These are phyloP conservation scores for Borostomias antarcticus DNA, from an alignment of 2,797 vertebrate genomes.

Conservation along the genomic window DNA sequence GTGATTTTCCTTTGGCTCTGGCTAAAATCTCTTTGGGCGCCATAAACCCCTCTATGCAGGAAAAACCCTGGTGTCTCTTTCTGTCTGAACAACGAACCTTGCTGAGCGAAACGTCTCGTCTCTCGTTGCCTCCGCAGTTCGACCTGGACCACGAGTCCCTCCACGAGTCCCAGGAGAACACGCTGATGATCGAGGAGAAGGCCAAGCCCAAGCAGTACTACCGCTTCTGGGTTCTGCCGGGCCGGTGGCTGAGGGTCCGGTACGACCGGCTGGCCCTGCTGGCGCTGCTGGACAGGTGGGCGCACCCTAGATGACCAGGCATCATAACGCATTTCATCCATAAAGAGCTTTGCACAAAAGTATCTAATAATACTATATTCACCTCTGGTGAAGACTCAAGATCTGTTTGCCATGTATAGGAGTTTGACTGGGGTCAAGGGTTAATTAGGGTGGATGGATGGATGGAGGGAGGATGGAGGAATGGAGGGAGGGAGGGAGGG, in stretches of 20 bases:
- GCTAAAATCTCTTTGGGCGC: too few relatives aligned
- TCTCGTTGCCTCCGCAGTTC: slow-evolving; percentile 71
- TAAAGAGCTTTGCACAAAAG: too few relatives aligned
- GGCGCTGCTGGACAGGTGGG: slow-evolving; percentile 88
- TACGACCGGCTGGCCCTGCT: slow-evolving; percentile 89
- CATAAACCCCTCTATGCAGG: too few relatives aligned
- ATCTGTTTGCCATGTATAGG: too few relatives aligned
- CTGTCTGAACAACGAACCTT: background rate
- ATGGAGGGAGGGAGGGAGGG: too few relatives aligned
- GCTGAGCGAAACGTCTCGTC: background rate
- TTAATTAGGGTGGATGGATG: too few relatives aligned
- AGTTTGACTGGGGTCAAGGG: too few relatives aligned
- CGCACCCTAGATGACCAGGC: background rate
- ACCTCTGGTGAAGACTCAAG: too few relatives aligned
- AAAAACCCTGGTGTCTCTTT: too few relatives aligned
- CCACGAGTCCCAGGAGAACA: slow-evolving; percentile 93
- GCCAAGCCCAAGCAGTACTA: slow-evolving; percentile 91
- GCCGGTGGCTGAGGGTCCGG: slow-evolving; percentile 88
- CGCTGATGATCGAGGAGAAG: slow-evolving; percentile 90
- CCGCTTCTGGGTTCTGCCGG: slow-evolving; percentile 90
- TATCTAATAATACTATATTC: too few relatives aligned
- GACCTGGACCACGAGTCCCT: slow-evolving; percentile 91
- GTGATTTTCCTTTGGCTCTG: too few relatives aligned
- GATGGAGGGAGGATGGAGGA: too few relatives aligned
- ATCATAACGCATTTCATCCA: background rate